Evolutionary conservation across 1,140 invertebrate genomes (phyloP), one percentile per base, ranked within the genome.

Genomic region (Anastatus disparis): DNA sequence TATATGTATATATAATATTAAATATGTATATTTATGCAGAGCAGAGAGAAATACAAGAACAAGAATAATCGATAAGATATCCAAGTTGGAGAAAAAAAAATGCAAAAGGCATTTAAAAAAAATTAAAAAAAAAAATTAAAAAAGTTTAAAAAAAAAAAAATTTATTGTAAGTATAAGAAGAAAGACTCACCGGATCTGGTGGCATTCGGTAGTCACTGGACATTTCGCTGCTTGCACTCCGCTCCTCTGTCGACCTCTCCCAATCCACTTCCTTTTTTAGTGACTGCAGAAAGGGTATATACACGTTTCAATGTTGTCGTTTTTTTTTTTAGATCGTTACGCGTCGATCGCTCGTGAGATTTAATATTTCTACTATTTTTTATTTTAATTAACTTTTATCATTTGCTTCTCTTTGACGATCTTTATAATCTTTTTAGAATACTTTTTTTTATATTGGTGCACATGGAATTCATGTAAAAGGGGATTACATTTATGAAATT

Each of bases 211-310:
- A 94, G 75, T 94, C 93, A 70, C 90, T 89, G 75, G 92, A 91
- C 85, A 91, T 89, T 85, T 93, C 92, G 77, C 90, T 85, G 69
- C 86, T 92, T 76, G 88, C 87, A 81, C 89, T 91, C 79, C 92
- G 92, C 69, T 94, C 93, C 77, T 94, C 93, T 74, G 89, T 89
- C 75, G 87, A 88, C 77, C 89, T 88, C 82, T 92, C 91, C 91
- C 93, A 94, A 80, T 94, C 93, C 75, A 93, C 90, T 89, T 95
- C 94, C 87, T 95, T 95, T 82, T 95, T 95, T 77, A 95, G 85
- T 46, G 93, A 94, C 94, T 95, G 89, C 48, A n/a, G 84, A 76
- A 77, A 67, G 63, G 24, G n/a, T n/a, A n/a, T n/a, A n/a, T n/a
- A 72, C 27, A 58, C 53, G 42, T 58, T 58, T 58, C 40, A 35